phyloP scores from a whole-genome alignment of 2,113 vertebrate species.

The Numida meleagris region DNA sequence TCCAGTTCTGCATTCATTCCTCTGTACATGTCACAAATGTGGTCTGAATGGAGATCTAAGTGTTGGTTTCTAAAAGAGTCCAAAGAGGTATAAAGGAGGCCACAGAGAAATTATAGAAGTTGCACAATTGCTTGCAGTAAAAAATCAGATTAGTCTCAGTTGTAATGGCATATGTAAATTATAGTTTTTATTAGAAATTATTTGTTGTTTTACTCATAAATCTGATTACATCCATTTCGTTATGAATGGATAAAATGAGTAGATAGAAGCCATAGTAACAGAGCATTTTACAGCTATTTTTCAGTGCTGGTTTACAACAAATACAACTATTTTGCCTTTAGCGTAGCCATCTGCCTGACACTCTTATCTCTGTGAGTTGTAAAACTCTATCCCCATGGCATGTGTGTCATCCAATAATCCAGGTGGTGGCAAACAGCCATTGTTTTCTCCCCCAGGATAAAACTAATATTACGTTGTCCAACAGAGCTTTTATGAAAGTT shows the following conservation, averaged over 20 bases:
- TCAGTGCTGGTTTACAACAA: background rate
- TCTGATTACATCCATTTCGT: background rate
- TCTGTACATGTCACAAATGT: background rate
- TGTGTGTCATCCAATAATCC: background rate
- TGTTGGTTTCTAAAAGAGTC: background rate
- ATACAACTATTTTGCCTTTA: background rate
- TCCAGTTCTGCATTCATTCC: background rate
- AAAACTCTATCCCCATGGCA: background rate
- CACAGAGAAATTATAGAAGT: background rate
- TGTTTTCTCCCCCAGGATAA: background rate
- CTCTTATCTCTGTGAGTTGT: background rate
- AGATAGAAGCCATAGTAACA: background rate
- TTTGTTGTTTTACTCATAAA: background rate
- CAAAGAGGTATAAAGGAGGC: background rate
- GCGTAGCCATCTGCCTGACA: background rate
- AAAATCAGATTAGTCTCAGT: background rate
- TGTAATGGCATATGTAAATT: background rate
- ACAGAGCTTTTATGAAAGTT: background rate
- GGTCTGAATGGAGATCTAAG: background rate
- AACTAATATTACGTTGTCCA: rapidly evolving
- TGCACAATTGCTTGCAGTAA: background rate
- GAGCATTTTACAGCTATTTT: background rate
- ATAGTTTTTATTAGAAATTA: background rate
- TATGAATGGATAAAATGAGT: background rate
- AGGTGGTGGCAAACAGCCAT: background rate